Evolutionary conservation across 2,797 vertebrate species (phyloP).

Genomic region (Acipenser ruthenus): DNA sequence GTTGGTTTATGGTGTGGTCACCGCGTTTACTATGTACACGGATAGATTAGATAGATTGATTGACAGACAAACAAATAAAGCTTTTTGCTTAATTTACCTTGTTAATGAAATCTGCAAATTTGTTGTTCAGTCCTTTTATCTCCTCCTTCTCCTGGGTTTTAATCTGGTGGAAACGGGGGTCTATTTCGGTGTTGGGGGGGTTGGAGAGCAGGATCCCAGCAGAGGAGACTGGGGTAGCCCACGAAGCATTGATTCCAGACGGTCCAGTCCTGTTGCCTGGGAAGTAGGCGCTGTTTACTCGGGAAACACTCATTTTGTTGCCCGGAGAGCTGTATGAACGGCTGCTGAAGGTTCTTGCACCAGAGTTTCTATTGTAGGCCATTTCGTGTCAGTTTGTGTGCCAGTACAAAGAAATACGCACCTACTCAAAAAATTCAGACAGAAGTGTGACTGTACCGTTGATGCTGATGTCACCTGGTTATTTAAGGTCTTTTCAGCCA

Average conservation of each 20-base stretch:
- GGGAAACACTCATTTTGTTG: rapidly evolving
- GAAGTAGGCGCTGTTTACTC: neutral
- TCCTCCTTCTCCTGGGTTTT: slow-evolving; percentile 48
- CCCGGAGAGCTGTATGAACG: slow-evolving; percentile 29
- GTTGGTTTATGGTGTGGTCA: neutral
- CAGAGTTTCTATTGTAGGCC: neutral
- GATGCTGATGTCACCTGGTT: slow-evolving; percentile 24
- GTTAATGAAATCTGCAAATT: slow-evolving; percentile 51
- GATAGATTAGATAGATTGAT: neutral
- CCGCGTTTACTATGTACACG: neutral
- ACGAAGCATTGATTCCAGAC: slow-evolving; percentile 7
- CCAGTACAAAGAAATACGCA: neutral
- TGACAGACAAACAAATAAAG: too few relatives aligned
- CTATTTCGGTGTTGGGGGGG: slow-evolving; percentile 11
- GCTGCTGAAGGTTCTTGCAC: slow-evolving; percentile 36
- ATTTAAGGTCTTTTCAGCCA: slow-evolving; percentile 24
- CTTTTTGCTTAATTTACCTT: slow-evolving; percentile 35
- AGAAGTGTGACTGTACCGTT: neutral
- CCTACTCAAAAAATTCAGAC: neutral
- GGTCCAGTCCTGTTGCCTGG: slow-evolving; percentile 10
- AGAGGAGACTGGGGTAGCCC: neutral
- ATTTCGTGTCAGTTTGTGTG: neutral
- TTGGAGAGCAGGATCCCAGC: neutral
- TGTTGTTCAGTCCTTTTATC: slow-evolving; percentile 57
- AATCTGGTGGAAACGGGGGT: slow-evolving; percentile 23